A percentile compares a stretch with the other conserved stretches of the same genome.
These are phyloP conservation scores for Clostera curtula DNA, from an alignment of 2,888 invertebrate species.

Conservation along the genomic window DNA sequence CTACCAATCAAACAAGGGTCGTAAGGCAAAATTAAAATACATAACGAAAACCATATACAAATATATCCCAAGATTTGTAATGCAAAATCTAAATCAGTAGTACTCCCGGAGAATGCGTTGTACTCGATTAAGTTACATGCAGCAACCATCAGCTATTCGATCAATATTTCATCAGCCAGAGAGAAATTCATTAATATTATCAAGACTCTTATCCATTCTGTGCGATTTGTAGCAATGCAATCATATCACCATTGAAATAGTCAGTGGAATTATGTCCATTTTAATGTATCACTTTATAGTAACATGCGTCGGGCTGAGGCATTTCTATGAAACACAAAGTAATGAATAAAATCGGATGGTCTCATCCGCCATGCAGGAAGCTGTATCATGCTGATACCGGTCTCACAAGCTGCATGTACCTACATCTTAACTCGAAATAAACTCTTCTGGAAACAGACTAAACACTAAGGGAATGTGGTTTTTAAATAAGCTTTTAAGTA, in stretches of 20 bases:
- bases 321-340: constrained; percentile 67
- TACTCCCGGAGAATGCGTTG: constrained; percentile 47
- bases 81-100: constrained; percentile 51
- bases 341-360: constrained; percentile 62
- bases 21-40: constrained; percentile 23
- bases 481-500: constrained; percentile 10
- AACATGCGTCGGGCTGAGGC: constrained; percentile 73
- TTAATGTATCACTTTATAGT: constrained; percentile 48
- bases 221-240: constrained; percentile 50
- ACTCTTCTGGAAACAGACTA: constrained; percentile 17
- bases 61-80: constrained; percentile 35
- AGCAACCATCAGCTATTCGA: constrained; percentile 57
- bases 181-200: constrained; percentile 28
- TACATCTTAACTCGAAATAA: constrained; percentile 24
- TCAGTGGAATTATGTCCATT: constrained; percentile 31
- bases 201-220: constrained; percentile 39
- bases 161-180: constrained; percentile 39
- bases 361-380: constrained; percentile 72
- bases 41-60: constrained; percentile 21
- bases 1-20: constrained; percentile 31
- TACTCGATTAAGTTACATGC: constrained; percentile 60
- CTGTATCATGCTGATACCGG: constrained; percentile 68
- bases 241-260: constrained; percentile 33
- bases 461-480: constrained; percentile 21
- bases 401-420: constrained; percentile 54